phyloP scores from a whole-genome alignment of 1,140 invertebrate species.

The Lamellibrachia luymesi region DNA sequence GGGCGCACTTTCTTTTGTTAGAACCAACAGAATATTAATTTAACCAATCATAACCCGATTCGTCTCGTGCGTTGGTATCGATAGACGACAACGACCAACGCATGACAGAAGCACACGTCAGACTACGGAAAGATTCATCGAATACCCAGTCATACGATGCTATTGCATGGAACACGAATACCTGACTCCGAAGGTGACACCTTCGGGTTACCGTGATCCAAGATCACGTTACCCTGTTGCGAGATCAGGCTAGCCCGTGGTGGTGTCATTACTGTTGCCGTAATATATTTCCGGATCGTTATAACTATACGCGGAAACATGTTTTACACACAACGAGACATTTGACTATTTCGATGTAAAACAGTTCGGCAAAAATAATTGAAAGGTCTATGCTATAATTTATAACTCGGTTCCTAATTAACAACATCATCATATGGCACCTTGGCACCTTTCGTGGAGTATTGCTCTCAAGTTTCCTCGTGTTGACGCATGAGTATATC shows the following conservation, averaged over 20 bases:
- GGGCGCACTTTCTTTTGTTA: too few relatives aligned
- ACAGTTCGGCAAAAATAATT: too few relatives aligned
- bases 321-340: background rate
- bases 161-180: too few relatives aligned
- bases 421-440: too few relatives aligned
- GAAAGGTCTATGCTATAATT: too few relatives aligned
- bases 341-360: too few relatives aligned
- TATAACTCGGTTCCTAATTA: too few relatives aligned
- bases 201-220: background rate
- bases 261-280: background rate
- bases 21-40: background rate
- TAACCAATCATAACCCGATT: background rate
- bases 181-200: too few relatives aligned
- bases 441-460: too few relatives aligned
- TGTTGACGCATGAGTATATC: too few relatives aligned
- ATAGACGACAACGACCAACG: background rate
- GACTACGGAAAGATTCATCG: background rate
- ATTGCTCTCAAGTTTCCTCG: too few relatives aligned
- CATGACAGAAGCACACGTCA: background rate
- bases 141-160: background rate
- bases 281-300: background rate
- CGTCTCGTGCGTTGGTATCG: background rate
- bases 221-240: background rate
- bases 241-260: background rate
- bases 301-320: background rate